A percentile compares a stretch with the other conserved stretches of the same genome.
These are phyloP conservation scores for Psophia crepitans DNA, from an alignment of 2,113 vertebrate species.

Conservation along the genomic window DNA sequence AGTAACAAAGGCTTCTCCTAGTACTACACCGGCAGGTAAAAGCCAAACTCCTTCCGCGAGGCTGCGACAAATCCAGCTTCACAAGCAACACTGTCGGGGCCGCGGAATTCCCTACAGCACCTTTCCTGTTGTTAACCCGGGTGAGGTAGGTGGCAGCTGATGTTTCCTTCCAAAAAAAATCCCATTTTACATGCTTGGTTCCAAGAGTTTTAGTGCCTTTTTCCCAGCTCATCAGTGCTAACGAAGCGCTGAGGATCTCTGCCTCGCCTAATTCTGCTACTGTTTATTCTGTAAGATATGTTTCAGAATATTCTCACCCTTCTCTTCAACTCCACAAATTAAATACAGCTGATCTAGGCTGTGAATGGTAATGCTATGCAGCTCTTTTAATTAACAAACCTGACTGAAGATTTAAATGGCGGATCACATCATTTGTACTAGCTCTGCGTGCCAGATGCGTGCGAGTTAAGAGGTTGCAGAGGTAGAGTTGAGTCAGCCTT, in stretches of 20 bases:
- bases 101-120: background rate
- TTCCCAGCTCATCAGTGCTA: background rate
- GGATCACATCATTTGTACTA: background rate
- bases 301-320: background rate
- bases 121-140: background rate
- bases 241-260: background rate
- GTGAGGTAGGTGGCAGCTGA: background rate
- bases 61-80: background rate
- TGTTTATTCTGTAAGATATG: background rate
- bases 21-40: background rate
- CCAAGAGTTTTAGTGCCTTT: background rate
- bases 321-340: background rate
- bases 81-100: background rate
- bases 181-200: background rate
- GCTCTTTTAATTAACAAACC: background rate
- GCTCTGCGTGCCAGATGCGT: background rate
- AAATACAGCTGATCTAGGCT: background rate
- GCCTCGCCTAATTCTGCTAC: background rate
- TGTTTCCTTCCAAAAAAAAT: background rate
- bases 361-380: background rate
- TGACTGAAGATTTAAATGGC: background rate
- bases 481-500: background rate
- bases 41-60: fast-evolving
- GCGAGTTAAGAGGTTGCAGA: background rate
- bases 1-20: background rate